phyloP scores from a whole-genome alignment of 2,888 invertebrate species.

The Himalopsyche tibetana region DNA sequence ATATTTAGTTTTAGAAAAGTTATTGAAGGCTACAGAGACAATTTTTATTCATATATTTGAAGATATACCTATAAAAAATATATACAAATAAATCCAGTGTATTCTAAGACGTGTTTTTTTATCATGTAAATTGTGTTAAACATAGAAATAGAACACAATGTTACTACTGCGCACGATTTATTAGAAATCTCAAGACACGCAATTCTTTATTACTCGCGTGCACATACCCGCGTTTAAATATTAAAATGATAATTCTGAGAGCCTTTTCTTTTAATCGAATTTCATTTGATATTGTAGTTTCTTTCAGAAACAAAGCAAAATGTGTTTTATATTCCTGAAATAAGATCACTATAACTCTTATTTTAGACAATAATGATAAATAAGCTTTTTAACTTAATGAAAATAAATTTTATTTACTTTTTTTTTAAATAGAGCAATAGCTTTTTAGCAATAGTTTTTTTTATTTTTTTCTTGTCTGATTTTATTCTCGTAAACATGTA shows the following conservation, averaged over 20 bases:
- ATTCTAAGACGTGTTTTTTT: not conserved
- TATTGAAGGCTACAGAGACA: no score
- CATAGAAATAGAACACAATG: not conserved
- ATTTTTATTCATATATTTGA: no score
- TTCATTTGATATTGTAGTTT: not conserved
- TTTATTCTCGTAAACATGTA: no score
- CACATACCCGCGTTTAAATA: slow-evolving; percentile 48
- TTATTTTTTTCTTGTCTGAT: no score
- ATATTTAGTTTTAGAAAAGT: no score
- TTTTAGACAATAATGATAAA: no score
- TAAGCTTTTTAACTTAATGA: no score
- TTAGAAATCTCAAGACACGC: slow-evolving; percentile 44
- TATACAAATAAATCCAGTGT: no score
- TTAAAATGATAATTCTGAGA: slow-evolving; percentile 47
- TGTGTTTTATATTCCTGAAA: not conserved
- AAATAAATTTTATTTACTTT: no score
- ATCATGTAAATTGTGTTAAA: not conserved
- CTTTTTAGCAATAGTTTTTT: no score
- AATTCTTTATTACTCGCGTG: slow-evolving; percentile 52
- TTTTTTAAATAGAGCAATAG: no score
- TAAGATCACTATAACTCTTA: not conserved
- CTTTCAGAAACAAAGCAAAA: not conserved
- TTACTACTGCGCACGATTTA: not conserved
- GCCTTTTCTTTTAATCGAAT: slow-evolving; percentile 30
- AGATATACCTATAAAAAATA: no score